phyloP scores from a whole-genome alignment of 2,113 vertebrate genomes.

The Notarius quadriscutis region DNA sequence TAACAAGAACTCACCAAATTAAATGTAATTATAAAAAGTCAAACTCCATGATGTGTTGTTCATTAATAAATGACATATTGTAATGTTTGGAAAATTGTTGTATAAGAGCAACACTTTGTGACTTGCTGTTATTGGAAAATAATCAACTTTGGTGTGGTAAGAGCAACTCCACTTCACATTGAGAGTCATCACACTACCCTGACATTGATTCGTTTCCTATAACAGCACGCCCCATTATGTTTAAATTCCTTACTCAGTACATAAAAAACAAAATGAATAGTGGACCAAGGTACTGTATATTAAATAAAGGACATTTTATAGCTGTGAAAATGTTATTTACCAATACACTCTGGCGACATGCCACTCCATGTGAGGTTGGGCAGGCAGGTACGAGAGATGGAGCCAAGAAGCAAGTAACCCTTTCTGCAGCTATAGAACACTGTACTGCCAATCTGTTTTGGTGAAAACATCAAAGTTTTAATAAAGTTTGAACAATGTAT shows the following conservation, averaged over 20 bases:
- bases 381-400: conserved; percentile 91
- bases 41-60: neutral
- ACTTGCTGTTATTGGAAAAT: neutral
- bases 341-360: conserved; percentile 88
- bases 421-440: conserved; percentile 93
- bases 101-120: neutral
- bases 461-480: neutral
- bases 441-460: conserved; percentile 80
- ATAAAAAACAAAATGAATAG: neutral
- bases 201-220: neutral
- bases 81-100: neutral
- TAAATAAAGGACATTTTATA: neutral
- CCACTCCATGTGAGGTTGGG: conserved; percentile 98
- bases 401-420: conserved; percentile 94
- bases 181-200: neutral
- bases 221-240: neutral
- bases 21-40: neutral
- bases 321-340: conserved; percentile 71
- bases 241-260: neutral
- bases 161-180: neutral
- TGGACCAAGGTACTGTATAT: neutral
- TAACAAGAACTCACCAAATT: neutral
- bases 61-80: neutral
- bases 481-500: neutral
- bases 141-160: neutral